These are phyloP conservation scores for Alaudala cheleensis DNA, from an alignment of 2,113 vertebrate species.

Conservation along the genomic window DNA sequence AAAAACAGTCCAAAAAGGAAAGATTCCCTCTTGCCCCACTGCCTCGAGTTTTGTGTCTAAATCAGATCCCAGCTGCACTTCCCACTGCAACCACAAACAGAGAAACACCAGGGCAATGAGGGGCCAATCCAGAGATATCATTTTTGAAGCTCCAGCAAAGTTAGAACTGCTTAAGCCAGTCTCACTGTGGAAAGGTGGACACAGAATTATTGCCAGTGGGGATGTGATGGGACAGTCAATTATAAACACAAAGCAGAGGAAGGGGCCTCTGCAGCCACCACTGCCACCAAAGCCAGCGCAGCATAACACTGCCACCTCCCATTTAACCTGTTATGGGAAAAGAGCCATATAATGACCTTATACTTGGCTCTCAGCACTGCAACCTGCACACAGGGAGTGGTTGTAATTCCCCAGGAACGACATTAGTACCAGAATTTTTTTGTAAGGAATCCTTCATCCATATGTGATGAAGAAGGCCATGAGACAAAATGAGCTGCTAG, in stretches of 20 bases:
- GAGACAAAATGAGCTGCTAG: neutral
- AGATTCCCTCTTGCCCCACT: neutral
- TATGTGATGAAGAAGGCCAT: neutral
- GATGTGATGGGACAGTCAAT: neutral
- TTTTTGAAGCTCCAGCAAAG: neutral
- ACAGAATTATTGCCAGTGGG: neutral
- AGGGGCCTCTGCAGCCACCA: neutral
- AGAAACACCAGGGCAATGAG: accelerated
- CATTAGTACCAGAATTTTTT: neutral
- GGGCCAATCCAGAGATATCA: neutral
- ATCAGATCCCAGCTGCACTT: neutral
- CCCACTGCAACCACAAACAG: neutral
- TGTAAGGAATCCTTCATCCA: neutral
- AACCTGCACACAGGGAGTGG: neutral
- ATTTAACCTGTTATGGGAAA: neutral
- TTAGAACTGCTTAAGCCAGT: neutral
- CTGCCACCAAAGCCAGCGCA: neutral
- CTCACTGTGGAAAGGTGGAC: neutral
- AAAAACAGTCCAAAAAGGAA: neutral
- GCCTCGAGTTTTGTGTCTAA: neutral
- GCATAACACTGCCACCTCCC: neutral
- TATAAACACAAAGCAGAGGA: neutral
- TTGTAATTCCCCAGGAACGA: neutral
- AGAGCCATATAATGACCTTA: neutral
- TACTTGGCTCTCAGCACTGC: neutral